phyloP scores from a whole-genome alignment of 1,140 invertebrate genomes.

The Nasonia giraulti region DNA sequence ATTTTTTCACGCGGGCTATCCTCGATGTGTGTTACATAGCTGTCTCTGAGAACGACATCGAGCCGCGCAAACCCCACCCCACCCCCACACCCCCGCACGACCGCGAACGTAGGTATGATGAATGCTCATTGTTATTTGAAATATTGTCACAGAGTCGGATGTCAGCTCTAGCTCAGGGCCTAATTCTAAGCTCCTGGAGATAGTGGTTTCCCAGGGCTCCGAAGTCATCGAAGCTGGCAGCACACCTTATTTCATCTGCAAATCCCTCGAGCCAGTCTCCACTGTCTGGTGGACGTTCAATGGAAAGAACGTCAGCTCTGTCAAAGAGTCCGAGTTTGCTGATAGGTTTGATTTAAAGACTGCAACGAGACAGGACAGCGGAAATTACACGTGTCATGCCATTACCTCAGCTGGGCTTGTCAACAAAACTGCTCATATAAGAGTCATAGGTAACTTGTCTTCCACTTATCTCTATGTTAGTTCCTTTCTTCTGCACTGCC shows the following conservation, averaged over 20 bases:
- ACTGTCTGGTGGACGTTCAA: conserved; percentile 67
- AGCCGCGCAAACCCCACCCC: not conserved
- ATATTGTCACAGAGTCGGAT: conserved; percentile 16
- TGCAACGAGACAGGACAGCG: conserved; percentile 73
- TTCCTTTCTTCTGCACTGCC: not conserved
- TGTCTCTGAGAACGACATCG: conserved; percentile 12
- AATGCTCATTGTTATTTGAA: not conserved
- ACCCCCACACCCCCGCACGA: not conserved
- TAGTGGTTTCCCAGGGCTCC: conserved; percentile 65
- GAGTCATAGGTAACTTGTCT: conserved; percentile 67
- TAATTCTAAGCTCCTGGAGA: conserved; percentile 53
- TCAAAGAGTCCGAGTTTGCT: conserved; percentile 64
- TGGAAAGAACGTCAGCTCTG: conserved; percentile 67
- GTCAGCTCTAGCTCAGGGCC: not conserved
- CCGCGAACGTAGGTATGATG: not conserved
- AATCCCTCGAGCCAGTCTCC: conserved; percentile 59
- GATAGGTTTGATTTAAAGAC: conserved; percentile 72
- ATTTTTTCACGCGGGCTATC: not conserved
- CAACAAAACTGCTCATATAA: conserved; percentile 67
- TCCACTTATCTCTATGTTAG: not conserved
- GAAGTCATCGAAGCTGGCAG: conserved; percentile 70
- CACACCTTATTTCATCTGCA: conserved; percentile 68
- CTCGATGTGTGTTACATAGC: conserved; percentile 1
- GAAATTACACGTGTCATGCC: conserved; percentile 75
- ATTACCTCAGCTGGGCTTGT: conserved; percentile 66